Conservation (phyloP, 2,113 vertebrate genomes). For the Oreotrochilus melanogaster region DNA sequence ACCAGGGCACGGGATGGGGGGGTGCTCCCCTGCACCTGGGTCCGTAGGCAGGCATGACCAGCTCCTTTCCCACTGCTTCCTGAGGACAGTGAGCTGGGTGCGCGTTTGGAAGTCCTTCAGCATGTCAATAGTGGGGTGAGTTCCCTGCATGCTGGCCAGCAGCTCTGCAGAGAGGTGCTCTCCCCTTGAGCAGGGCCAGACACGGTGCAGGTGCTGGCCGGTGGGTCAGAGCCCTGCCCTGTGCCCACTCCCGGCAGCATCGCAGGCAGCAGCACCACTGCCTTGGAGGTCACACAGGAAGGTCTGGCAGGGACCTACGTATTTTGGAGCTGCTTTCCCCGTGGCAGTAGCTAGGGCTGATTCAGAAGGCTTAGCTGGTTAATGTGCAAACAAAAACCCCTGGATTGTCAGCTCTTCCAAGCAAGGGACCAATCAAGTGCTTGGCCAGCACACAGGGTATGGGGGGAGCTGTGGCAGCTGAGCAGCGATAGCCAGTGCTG, state of each 20-base stretch:
- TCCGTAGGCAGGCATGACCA: background rate
- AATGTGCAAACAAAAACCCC: conserved; percentile 46
- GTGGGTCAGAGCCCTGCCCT: background rate
- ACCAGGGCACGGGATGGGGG: background rate
- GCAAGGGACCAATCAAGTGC: background rate
- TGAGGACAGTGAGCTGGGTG: accelerated
- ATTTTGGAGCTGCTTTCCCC: conserved; percentile 7
- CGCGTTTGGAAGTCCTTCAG: accelerated
- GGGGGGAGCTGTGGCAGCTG: background rate
- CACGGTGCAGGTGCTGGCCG: accelerated
- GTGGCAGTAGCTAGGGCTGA: background rate
- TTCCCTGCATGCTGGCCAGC: accelerated
- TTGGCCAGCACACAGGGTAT: background rate
- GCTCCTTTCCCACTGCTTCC: accelerated
- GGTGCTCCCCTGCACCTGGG: background rate
- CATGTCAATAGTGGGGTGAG: accelerated
- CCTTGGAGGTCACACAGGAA: background rate
- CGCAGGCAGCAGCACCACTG: background rate
- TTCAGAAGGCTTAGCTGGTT: conserved; percentile 43
- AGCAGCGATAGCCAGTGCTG: background rate
- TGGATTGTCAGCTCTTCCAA: conserved; percentile 10
- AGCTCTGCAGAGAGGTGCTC: background rate
- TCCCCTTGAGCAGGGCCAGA: accelerated
- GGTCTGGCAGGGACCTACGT: conserved; percentile 25
- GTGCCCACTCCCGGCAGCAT: accelerated